phyloP scores from a whole-genome alignment of 2,113 vertebrate species.

The Pogona vitticeps region DNA sequence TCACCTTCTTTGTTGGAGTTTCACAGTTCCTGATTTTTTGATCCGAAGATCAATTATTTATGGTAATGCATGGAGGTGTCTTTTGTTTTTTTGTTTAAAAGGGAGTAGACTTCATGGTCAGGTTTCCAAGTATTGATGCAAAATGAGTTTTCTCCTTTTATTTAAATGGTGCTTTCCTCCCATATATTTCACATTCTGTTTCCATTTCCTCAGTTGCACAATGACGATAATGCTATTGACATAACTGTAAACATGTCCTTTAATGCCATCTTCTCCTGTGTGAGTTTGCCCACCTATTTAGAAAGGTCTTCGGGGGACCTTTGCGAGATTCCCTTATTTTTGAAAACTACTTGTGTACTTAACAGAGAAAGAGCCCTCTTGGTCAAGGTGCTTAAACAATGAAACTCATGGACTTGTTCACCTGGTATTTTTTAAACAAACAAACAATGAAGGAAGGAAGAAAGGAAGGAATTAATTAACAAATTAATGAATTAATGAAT shows the following conservation, averaged over 20 bases:
- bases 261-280: not conserved
- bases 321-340: not conserved
- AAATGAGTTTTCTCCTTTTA: too few relatives aligned
- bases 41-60: not conserved
- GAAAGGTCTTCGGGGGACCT: not conserved
- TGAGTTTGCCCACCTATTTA: not conserved
- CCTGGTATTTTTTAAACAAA: too few relatives aligned
- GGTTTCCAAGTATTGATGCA: not conserved
- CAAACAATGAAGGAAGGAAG: too few relatives aligned
- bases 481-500: too few relatives aligned
- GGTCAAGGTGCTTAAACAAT: not conserved
- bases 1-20: too few relatives aligned
- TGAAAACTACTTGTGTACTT: not conserved
- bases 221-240: not conserved
- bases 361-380: not conserved
- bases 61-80: not conserved
- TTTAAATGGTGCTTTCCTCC: too few relatives aligned
- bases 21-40: not conserved
- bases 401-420: not conserved
- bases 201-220: not conserved
- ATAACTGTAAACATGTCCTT: not conserved
- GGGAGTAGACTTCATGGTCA: not conserved
- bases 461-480: too few relatives aligned
- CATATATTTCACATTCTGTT: not conserved
- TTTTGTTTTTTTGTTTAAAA: not conserved